A percentile compares a stretch with the other conserved stretches of the same genome.
These are phyloP conservation scores for Cricetomys ansorgei DNA, from an alignment of 2,113 vertebrate species.

Conservation along the genomic window DNA sequence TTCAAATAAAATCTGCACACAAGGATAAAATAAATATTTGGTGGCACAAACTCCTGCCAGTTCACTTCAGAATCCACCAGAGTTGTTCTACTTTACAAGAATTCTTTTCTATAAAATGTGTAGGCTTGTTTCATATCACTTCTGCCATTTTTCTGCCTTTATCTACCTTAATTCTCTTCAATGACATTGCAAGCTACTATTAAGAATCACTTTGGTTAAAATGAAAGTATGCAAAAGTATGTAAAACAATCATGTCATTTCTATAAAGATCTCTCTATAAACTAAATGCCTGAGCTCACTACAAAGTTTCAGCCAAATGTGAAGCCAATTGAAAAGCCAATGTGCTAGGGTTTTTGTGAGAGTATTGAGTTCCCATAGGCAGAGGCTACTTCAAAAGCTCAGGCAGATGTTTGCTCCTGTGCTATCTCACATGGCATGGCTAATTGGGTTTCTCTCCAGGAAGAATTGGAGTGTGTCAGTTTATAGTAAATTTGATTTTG, in stretches of 20 bases:
- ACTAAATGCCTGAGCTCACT: not conserved
- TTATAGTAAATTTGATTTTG: slow-evolving; percentile 2
- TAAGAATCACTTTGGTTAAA: not conserved
- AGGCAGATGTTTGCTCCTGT: not conserved
- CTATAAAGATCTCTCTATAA: not conserved
- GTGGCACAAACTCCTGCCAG: not conserved
- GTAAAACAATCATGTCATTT: not conserved
- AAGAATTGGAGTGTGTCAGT: not conserved
- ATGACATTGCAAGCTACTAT: slow-evolving; percentile 30
- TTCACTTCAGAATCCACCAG: slow-evolving; percentile 24
- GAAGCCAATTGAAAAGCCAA: not conserved
- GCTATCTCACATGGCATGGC: not conserved
- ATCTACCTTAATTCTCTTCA: slow-evolving; percentile 40
- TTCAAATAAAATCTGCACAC: slow-evolving; percentile 52
- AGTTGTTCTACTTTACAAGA: slow-evolving; percentile 62
- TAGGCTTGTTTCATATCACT: slow-evolving; percentile 12
- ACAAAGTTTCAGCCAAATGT: not conserved
- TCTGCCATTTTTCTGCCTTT: not conserved
- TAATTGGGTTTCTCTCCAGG: not conserved
- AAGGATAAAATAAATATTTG: not conserved
- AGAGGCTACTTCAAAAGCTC: not conserved
- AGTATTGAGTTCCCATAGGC: not conserved
- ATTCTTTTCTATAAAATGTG: slow-evolving; percentile 66
- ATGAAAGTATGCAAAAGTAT: not conserved
- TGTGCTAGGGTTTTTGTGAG: not conserved